Percentiles rank a stretch among this genome's conserved stretches.
phyloP scores from a whole-genome alignment of 2,113 vertebrate species.

The Verasper variegatus region DNA sequence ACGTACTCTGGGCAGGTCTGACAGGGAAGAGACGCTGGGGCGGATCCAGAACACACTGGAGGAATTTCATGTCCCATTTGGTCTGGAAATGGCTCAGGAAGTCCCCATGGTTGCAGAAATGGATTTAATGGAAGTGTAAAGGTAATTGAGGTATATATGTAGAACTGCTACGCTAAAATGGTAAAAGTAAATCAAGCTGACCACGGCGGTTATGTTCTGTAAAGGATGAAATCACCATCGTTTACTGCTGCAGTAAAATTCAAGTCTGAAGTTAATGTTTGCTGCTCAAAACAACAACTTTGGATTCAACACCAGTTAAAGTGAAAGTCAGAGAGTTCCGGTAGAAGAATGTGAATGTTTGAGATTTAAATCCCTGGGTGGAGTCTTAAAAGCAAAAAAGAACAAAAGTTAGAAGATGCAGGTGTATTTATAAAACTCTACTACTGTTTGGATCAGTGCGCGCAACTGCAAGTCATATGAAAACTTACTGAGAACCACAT shows the following conservation, averaged over 20 bases:
- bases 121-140: neutral
- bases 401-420: no score
- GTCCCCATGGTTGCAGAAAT: neutral
- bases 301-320: no score
- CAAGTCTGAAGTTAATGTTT: neutral
- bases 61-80: slow-evolving; percentile 25
- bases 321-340: no score
- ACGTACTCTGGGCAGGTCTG: neutral
- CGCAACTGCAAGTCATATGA: no score
- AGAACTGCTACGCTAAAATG: neutral
- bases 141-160: neutral
- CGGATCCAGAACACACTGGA: neutral
- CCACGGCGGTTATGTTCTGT: neutral
- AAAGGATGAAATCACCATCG: neutral
- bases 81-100: slow-evolving; percentile 6
- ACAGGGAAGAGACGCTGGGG: neutral
- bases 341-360: neutral
- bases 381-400: slow-evolving; percentile 1
- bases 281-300: neutral
- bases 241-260: neutral
- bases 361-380: neutral
- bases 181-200: slow-evolving; percentile 5
- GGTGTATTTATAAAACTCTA: no score
- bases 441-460: no score
- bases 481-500: no score